Conservation (phyloP, 2,888 invertebrate genomes). For the Drosophila kokeensis region DNA sequence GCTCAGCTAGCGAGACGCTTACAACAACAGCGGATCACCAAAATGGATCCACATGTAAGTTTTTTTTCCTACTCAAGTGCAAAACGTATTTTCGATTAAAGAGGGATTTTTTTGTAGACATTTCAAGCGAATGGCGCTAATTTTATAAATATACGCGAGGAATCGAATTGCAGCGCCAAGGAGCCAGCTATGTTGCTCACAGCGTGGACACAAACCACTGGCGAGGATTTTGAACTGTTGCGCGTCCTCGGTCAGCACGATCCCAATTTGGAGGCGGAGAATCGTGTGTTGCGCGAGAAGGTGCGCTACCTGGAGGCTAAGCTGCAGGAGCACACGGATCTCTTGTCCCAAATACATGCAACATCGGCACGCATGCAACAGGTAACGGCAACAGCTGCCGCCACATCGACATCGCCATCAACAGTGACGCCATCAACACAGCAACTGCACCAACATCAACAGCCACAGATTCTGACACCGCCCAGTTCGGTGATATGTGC, state of each 20-base stretch:
- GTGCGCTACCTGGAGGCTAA: slow-evolving; percentile 71
- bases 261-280: slow-evolving; percentile 49
- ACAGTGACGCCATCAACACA: background rate
- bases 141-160: slow-evolving; percentile 25
- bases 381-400: slow-evolving; percentile 8
- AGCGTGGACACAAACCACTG: slow-evolving; percentile 79
- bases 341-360: slow-evolving; percentile 74
- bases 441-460: slow-evolving; percentile 6
- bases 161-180: slow-evolving; percentile 1
- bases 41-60: slow-evolving; percentile 61
- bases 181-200: slow-evolving; percentile 59
- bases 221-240: slow-evolving; percentile 65
- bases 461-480: slow-evolving; percentile 53
- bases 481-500: slow-evolving; percentile 62
- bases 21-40: slow-evolving; percentile 25
- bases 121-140: slow-evolving; percentile 41
- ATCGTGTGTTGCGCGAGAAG: slow-evolving; percentile 66
- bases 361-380: slow-evolving; percentile 65
- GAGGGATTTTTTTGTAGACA: slow-evolving; percentile 17
- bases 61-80: background rate
- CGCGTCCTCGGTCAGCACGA: slow-evolving; percentile 28
- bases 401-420: slow-evolving; percentile 24
- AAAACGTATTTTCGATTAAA: background rate
- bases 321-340: slow-evolving; percentile 68
- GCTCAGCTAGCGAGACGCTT: slow-evolving; percentile 38